These are phyloP conservation scores for Vanessa cardui DNA, from an alignment of 2,888 invertebrate genomes.

Conservation along the genomic window DNA sequence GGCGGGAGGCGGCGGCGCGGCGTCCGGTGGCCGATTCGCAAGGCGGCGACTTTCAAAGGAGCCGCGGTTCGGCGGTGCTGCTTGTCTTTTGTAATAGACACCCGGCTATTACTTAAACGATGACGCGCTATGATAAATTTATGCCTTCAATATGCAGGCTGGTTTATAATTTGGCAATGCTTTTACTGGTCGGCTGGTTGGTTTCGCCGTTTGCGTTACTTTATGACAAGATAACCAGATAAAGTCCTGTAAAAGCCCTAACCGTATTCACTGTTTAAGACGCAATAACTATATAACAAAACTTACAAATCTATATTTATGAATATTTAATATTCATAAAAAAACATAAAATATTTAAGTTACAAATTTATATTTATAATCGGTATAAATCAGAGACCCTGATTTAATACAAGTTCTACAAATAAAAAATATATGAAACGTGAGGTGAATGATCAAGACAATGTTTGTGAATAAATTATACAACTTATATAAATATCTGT, in stretches of 20 bases:
- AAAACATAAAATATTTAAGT: background rate
- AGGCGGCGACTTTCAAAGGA: slow-evolving; percentile 56
- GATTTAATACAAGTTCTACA: slow-evolving; percentile 5
- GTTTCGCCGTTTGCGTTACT: no score
- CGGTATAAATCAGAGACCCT: slow-evolving; percentile 14
- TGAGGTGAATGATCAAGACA: background rate
- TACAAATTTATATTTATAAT: background rate
- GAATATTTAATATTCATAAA: no score
- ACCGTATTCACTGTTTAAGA: no score
- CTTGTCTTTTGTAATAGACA: slow-evolving; percentile 37
- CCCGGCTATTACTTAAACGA: slow-evolving; percentile 34
- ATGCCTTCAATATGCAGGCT: slow-evolving; percentile 16
- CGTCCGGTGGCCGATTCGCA: slow-evolving; percentile 44
- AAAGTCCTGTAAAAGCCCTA: no score
- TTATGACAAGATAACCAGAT: no score
- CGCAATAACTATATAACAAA: background rate
- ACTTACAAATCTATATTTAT: background rate
- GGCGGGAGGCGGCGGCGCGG: slow-evolving; percentile 47
- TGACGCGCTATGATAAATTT: slow-evolving; percentile 34
- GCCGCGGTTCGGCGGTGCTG: slow-evolving; percentile 33
- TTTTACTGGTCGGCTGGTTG: no score
- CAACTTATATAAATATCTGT: background rate
- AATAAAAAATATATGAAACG: background rate
- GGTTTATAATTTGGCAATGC: background rate
- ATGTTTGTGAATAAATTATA: slow-evolving; percentile 1